Percentiles rank a stretch among this genome's conserved stretches.
These are phyloP conservation scores for Leptinotarsa tumamoca DNA, from an alignment of 2,888 invertebrate genomes.

Conservation along the genomic window DNA sequence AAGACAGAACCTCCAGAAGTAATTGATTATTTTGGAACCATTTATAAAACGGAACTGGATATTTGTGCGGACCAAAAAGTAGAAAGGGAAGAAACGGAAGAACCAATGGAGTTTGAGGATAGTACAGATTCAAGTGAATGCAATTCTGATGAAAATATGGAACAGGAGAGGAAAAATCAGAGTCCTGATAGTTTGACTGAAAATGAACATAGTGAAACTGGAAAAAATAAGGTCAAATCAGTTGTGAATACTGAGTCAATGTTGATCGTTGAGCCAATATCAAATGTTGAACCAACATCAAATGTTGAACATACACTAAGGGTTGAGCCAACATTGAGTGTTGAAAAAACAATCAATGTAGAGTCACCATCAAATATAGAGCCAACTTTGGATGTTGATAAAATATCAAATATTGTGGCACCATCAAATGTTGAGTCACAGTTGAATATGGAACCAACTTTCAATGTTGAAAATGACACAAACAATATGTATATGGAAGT, in stretches of 20 bases:
- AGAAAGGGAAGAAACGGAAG: constrained; percentile 21
- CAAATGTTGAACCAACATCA: background rate
- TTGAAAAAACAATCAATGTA: background rate
- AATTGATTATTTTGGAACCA: constrained; percentile 4
- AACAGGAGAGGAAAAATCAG: background rate
- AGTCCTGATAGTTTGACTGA: background rate
- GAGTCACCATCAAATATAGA: background rate
- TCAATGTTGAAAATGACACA: background rate
- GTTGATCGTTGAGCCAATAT: no score
- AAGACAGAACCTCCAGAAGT: background rate
- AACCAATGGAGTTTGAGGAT: constrained; percentile 1
- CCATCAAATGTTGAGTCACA: background rate
- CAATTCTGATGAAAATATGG: background rate
- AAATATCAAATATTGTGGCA: background rate
- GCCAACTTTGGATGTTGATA: background rate
- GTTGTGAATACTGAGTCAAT: no score
- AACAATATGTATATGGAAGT: background rate
- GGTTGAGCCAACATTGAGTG: background rate
- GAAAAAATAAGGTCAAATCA: background rate
- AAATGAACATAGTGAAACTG: background rate
- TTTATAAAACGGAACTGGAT: background rate
- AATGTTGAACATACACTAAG: background rate
- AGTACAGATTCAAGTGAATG: background rate
- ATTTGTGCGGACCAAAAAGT: background rate
- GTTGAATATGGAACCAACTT: background rate